Evolutionary conservation across 2,888 invertebrate genomes (phyloP).

Genomic region (Rhingia rostrata): DNA sequence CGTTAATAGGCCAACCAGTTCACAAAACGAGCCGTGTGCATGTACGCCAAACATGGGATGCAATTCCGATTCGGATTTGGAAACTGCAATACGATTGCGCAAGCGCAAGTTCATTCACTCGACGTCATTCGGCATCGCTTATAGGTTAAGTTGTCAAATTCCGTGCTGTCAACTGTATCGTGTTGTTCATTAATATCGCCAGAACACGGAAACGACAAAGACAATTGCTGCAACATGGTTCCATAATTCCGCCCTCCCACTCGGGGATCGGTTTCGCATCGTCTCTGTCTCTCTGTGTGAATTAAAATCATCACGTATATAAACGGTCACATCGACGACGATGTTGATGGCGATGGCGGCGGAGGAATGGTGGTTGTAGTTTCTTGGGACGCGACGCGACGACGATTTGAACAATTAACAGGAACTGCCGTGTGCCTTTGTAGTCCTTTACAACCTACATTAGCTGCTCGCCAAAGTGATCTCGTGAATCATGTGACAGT

Average conservation of each 20-base stretch:
- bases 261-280: slow-evolving; percentile 42
- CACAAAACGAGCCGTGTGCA: neutral
- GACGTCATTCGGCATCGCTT: slow-evolving; percentile 27
- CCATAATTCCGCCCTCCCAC: slow-evolving; percentile 70
- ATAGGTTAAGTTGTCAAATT: slow-evolving; percentile 72
- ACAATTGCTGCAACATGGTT: slow-evolving; percentile 71
- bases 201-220: slow-evolving; percentile 70
- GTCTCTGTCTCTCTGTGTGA: slow-evolving; percentile 35
- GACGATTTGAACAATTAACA: slow-evolving; percentile 73
- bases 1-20: slow-evolving; percentile 70
- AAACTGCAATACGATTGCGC: slow-evolving; percentile 48
- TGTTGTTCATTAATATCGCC: slow-evolving; percentile 71
- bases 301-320: slow-evolving; percentile 71
- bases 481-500: slow-evolving; percentile 74
- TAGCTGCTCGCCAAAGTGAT: slow-evolving; percentile 68
- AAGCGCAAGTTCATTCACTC: slow-evolving; percentile 21
- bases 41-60: slow-evolving; percentile 42
- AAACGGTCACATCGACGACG: slow-evolving; percentile 37
- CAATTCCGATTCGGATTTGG: slow-evolving; percentile 33
- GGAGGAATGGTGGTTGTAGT: neutral
- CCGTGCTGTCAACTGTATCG: slow-evolving; percentile 61
- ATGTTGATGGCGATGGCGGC: no score
- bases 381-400: slow-evolving; percentile 37
- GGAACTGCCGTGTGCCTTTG: slow-evolving; percentile 71
- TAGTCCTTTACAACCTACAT: slow-evolving; percentile 72